Evolutionary conservation across 1,140 invertebrate genomes (phyloP), one percentile per base, ranked within the genome.

Genomic region (Alviniconcha marisindica): DNA sequence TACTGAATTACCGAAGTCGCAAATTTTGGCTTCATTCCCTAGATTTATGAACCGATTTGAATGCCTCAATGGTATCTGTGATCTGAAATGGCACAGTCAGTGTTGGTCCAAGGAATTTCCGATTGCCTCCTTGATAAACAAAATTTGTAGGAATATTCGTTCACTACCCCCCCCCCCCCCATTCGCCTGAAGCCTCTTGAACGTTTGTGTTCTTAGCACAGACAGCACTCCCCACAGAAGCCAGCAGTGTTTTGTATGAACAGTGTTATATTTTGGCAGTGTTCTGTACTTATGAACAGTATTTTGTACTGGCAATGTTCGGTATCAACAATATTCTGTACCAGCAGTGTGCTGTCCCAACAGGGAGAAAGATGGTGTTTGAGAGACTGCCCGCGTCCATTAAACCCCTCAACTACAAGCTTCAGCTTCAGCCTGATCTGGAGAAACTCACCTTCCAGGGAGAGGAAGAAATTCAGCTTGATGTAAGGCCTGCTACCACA

Each of bases 361-460:
- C n/a, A 69, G 63, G 33, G 0, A 51, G 44, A 31, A 80, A 44
- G 15, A 80, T 80, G 78, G 38, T 44, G 10, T 80, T 60, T 31
- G 33, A 36, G 38, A 80, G 97, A 82, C 94, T 99, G 82, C 97
- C 97, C 40, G 94, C 94, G 85, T 94, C 94, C 92, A 95, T 98
- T 82, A 92, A 95, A 81, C 97, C 98, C 42, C 93, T 94, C 87
- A 96, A 98, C 93, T 99, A 98, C 90, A 95, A 96, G 86, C 94
- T 98, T 74, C 94, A 94, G 85, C 93, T 99, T 71, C 95, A 95
- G 89, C 97, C 97, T 38, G 95, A 98, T 94, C 94, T 98, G 38
- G 94, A 95, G 87, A 95, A 95, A 85, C 97, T 97, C 89, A 95
- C 94, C 74, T 98, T 98, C 93, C 94, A 95, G 81, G 98, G 97